Evolutionary conservation across 2,888 invertebrate species (phyloP), one percentile per base, ranked within the genome.

Genomic region (Eubasilissa splendida): DNA sequence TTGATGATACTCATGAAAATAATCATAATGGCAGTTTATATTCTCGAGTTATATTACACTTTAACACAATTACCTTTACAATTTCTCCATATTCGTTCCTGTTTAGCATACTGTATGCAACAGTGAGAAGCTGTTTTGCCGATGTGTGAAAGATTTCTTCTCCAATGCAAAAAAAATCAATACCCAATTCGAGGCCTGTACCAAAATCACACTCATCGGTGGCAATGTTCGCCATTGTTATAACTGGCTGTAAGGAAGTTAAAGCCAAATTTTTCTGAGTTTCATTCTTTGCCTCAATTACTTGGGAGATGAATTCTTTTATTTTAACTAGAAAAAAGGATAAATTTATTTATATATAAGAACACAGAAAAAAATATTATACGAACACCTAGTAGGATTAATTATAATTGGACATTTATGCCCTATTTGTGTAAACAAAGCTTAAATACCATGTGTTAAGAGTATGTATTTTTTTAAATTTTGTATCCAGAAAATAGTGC

Each of bases 161-260:
- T 0, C 96, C 96, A 80, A 93, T 95, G 82, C 93, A 93, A 86
- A 98, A 96, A 71, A 99, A 88, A 87, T 96, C 94, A 84, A 97
- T 93, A 0, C 97, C 98, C 58, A 96, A 90, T 87, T 99, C 98
- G 2, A 99, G 88, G 0, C 97, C 95, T 77, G 97, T 97, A 0
- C 98, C 99, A 88, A 97, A 98, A 87, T 99, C 98, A 86, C 96
- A 95, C 87, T 99, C 99, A 86, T 99, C 99, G 79, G 96, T 94
- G 0, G 98, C 99, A 87, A 97, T 96, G 87, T 93, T 95, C 7
- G 96, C 94, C 79, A 94, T 93, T 4, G 95, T 96, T 82, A 97
- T 92, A 1, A 97, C 89, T 79, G 96, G 95, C 85, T 97, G 96
- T 4, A 98, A 87, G 52, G 94, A 92, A 33, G 94, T 93, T 81